Conservation (phyloP, 2,888 invertebrate genomes). For the Macaria liturata region DNA sequence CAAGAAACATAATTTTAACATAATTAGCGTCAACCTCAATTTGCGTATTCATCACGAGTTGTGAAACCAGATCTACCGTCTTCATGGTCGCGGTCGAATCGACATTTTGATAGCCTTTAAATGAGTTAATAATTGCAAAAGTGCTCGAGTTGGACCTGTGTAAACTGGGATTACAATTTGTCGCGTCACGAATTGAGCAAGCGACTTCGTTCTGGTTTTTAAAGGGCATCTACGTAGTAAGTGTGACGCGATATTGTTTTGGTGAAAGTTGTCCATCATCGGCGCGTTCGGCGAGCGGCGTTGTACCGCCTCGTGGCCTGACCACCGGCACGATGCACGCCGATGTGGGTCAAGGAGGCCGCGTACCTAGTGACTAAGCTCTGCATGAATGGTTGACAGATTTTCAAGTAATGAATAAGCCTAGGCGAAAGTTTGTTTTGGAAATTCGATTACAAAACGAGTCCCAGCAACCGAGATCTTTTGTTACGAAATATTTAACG, state of each 20-base stretch:
- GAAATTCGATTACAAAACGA: conserved; percentile 27
- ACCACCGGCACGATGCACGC: conserved; percentile 63
- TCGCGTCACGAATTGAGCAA: conserved; percentile 19
- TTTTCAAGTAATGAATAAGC: conserved; percentile 46
- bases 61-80: conserved; percentile 22
- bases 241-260: conserved; percentile 55
- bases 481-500: conserved; percentile 27
- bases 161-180: conserved; percentile 6
- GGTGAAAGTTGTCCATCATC: conserved; percentile 79
- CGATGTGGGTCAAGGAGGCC: conserved; percentile 75
- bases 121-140: conserved; percentile 19
- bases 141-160: conserved; percentile 4
- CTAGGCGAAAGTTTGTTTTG: conserved; percentile 33
- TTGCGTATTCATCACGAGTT: conserved; percentile 23
- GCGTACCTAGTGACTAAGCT: conserved; percentile 60
- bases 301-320: conserved; percentile 35
- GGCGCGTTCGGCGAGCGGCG: conserved; percentile 41
- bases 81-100: conserved; percentile 32
- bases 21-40: conserved; percentile 23
- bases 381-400: conserved; percentile 54
- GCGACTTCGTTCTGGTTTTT: conserved; percentile 26
- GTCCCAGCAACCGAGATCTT: conserved; percentile 13
- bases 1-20: conserved; percentile 14
- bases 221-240: conserved; percentile 44
- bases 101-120: conserved; percentile 23